A percentile compares a stretch with the other conserved stretches of the same genome.
Conservation (phyloP, 2,113 vertebrate genomes). For the Cryptoleucopteryx plumbea region DNA sequence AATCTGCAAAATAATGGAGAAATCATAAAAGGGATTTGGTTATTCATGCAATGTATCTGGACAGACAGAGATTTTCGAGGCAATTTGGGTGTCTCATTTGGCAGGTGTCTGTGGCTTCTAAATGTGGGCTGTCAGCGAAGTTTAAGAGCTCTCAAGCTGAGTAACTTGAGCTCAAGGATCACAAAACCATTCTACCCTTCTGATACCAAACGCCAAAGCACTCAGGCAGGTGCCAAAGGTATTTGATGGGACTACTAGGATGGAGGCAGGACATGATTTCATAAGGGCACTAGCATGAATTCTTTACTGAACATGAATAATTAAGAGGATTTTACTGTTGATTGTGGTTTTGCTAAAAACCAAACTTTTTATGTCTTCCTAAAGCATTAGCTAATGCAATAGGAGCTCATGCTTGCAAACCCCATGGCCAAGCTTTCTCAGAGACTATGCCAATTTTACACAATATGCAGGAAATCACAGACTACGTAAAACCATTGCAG, state of each 20-base stretch:
- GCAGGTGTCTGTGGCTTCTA: neutral
- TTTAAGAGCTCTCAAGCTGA: neutral
- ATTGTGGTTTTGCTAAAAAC: constrained; percentile 40
- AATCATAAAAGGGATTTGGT: neutral
- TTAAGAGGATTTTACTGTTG: constrained; percentile 38
- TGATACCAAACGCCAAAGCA: neutral
- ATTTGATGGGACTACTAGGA: neutral
- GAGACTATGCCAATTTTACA: neutral
- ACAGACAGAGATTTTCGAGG: neutral
- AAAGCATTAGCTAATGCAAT: constrained; percentile 32
- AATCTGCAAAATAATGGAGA: neutral
- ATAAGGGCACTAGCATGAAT: neutral
- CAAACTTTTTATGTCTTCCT: constrained; percentile 41
- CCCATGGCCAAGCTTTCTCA: neutral
- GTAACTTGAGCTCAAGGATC: neutral
- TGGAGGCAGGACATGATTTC: constrained; percentile 6
- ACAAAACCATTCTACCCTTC: neutral
- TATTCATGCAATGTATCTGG: neutral
- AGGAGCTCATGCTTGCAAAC: neutral
- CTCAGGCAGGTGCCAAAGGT: neutral
- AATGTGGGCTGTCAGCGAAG: neutral
- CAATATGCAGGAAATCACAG: constrained; percentile 31
- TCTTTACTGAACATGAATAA: constrained; percentile 52
- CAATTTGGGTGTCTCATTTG: neutral
- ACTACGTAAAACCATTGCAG: neutral